Conservation (phyloP, 35 echinoderm and acorn worm species). For the Ptychodera flava region DNA sequence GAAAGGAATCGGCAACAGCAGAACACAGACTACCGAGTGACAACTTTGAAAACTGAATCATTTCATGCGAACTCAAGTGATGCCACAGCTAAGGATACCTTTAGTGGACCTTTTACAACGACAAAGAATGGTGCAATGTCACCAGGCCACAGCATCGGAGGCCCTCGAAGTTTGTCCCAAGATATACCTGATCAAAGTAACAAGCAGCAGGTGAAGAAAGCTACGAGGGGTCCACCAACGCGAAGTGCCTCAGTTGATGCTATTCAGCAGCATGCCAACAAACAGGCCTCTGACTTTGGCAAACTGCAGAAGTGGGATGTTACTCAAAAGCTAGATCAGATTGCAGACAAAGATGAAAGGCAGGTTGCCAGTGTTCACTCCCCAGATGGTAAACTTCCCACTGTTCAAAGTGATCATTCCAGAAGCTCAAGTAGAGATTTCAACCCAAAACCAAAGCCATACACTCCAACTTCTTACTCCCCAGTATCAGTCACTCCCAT, state of each 20-base stretch:
- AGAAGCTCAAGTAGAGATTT: background rate
- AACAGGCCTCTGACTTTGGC: background rate
- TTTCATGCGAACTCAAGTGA: background rate
- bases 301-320: background rate
- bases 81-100: background rate
- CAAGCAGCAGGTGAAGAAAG: too few species aligned
- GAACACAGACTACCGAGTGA: background rate
- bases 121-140: background rate
- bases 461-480: background rate
- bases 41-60: background rate
- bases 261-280: background rate
- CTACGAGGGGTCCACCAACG: background rate
- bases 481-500: background rate
- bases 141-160: too few species aligned
- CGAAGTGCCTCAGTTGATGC: background rate
- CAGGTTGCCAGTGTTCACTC: background rate
- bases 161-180: too few species aligned
- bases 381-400: background rate
- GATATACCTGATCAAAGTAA: too few species aligned
- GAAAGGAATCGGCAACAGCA: too few species aligned
- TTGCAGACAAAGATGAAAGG: background rate
- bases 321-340: background rate
- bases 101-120: background rate
- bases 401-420: background rate
- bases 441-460: background rate